Base-by-base conservation (phyloP, 1,140 invertebrate genomes). In the Drosophila sproati region DNA sequence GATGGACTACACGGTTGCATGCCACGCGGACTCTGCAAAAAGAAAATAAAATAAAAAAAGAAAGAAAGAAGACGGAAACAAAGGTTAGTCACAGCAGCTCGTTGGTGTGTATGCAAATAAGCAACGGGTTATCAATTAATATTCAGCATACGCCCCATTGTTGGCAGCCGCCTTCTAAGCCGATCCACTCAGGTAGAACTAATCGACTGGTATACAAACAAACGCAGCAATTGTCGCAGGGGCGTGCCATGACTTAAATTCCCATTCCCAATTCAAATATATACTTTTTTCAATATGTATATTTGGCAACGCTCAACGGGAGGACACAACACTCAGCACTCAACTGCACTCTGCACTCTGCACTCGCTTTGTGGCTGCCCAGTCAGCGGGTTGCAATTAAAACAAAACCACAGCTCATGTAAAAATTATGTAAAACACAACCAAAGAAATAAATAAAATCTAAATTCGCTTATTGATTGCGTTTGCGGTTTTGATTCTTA, bases 1-100 rank as follows among this genome's bases (percentile, higher is more conserved):
- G 91, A 78, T 79, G 92, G 91, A 92, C 92, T 93, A 87, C 92
- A 91, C 87, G 92, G 92, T 92, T 93, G 92, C 92, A 93, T 93
- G 82, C 92, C 92, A 92, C 92, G 91, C 69, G 92, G 92, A 88
- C 92, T 93, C 92, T 93, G 64, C 35, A 74, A 72, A 28, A 47
- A 60, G 50, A 59, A 6, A 41, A 12, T 70, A 63, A 62, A 62
- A 39, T 10, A 8, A 73, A 20, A 28, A 60, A 55, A 59, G 8
- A 41, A 12, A 73, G 66, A 62, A 62, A 39, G 12, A 8, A 73
- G 66, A 62, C 62, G 29, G 28, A 47, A 35, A 69, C 28, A 67
- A 71, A 55, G 48, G n/a, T 32, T 79, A 61, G 39, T 43, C 39
- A 72, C 61, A 63, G 31, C 43, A n/a, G 12, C 29, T 61, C 37